Conservation (phyloP, 2,113 vertebrate species). For the Pteruthius melanotis region DNA sequence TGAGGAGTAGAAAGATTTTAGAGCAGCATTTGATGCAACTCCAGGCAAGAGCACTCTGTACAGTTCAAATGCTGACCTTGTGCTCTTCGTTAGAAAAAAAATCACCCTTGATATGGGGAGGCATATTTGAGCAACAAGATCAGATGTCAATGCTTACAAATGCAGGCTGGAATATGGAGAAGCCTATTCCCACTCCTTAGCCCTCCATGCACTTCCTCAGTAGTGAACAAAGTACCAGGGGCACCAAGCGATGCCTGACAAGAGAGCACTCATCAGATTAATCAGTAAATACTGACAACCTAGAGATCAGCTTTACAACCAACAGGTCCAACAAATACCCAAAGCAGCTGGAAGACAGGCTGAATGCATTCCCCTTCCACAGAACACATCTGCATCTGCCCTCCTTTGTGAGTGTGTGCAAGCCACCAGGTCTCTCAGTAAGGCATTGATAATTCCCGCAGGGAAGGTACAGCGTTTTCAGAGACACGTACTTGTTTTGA, state of each 20-base stretch:
- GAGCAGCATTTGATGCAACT: not conserved
- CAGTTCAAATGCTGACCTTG: not conserved
- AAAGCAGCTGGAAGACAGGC: not conserved
- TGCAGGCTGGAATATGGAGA: not conserved
- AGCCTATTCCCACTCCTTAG: not conserved
- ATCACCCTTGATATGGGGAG: not conserved
- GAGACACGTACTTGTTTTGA: not conserved
- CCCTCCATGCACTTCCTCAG: not conserved
- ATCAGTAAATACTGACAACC: not conserved
- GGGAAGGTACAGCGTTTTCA: not conserved
- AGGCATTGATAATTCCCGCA: not conserved
- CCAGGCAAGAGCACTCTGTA: not conserved
- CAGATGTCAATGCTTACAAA: not conserved
- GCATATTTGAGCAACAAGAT: not conserved
- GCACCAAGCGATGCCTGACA: not conserved
- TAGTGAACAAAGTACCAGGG: not conserved
- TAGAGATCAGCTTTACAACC: not conserved
- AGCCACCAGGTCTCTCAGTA: not conserved
- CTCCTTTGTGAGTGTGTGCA: not conserved
- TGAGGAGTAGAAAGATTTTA: not conserved
- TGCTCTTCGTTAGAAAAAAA: not conserved
- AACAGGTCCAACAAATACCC: not conserved
- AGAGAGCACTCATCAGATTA: not conserved
- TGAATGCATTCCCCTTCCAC: not conserved
- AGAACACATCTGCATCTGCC: not conserved